Percentiles rank a stretch among this genome's conserved stretches.
Conservation (phyloP, 2,888 invertebrate genomes). For the Drosophila formosana region DNA sequence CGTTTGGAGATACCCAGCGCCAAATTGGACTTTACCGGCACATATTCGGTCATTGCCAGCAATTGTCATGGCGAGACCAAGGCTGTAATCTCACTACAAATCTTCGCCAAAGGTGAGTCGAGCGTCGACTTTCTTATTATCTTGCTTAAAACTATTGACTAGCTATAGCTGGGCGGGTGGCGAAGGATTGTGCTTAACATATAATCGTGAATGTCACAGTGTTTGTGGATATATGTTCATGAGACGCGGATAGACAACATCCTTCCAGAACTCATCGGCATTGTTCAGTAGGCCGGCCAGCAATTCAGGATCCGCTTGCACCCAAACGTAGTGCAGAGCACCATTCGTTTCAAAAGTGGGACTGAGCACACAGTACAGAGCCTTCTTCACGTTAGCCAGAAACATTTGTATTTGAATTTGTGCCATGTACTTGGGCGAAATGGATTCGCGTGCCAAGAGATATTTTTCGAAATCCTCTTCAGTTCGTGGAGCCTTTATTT, state of each 20-base stretch:
- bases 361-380: slow-evolving; percentile 84
- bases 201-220: slow-evolving; percentile 28
- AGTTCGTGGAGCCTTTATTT: slow-evolving; percentile 84
- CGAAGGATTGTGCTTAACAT: not conserved
- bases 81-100: slow-evolving; percentile 94
- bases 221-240: slow-evolving; percentile 77
- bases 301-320: slow-evolving; percentile 84
- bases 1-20: slow-evolving; percentile 94
- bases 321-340: slow-evolving; percentile 85
- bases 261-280: slow-evolving; percentile 84
- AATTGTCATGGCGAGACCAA: slow-evolving; percentile 94
- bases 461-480: slow-evolving; percentile 85
- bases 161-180: slow-evolving; percentile 14
- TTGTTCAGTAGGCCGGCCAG: slow-evolving; percentile 80
- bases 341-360: slow-evolving; percentile 84
- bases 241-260: slow-evolving; percentile 82
- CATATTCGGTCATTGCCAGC: slow-evolving; percentile 93
- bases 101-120: slow-evolving; percentile 91
- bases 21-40: slow-evolving; percentile 94
- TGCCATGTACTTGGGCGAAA: slow-evolving; percentile 85
- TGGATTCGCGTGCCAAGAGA: slow-evolving; percentile 83
- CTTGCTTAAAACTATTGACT: slow-evolving; percentile 24
- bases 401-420: slow-evolving; percentile 85
- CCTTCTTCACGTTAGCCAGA: slow-evolving; percentile 84
- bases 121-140: not conserved